Percentiles rank a stretch among this genome's conserved stretches.
phyloP scores from a whole-genome alignment of 2,113 vertebrate species.

The Brachyhypopomus occidentalis region DNA sequence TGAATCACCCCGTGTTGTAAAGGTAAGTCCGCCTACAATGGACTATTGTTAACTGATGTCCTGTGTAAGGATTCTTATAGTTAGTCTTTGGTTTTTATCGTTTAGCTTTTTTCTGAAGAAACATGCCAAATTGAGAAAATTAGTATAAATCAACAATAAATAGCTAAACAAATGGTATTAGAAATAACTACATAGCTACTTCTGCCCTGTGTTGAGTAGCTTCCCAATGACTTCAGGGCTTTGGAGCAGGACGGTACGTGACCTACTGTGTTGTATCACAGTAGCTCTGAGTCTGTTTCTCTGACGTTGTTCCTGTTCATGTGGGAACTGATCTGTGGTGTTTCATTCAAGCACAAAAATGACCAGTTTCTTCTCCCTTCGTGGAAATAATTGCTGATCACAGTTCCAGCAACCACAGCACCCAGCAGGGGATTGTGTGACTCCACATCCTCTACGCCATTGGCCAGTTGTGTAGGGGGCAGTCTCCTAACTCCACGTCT shows the following conservation, averaged over 20 bases:
- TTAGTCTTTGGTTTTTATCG: neutral
- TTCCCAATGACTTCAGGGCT: neutral
- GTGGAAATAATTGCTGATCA: neutral
- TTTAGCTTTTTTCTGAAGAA: neutral
- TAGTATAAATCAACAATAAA: no score
- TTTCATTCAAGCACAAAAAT: neutral
- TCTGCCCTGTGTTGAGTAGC: neutral
- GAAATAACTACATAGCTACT: no score
- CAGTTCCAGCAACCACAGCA: neutral
- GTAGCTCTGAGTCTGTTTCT: neutral
- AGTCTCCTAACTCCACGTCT: no score
- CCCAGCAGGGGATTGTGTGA: no score
- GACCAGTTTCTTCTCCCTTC: neutral
- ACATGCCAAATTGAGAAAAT: neutral
- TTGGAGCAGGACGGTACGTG: neutral
- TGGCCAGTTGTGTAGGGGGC: no score
- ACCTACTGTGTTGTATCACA: neutral
- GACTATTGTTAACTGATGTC: neutral
- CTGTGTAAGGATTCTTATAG: neutral
- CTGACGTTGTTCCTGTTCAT: neutral
- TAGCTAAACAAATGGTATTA: no score
- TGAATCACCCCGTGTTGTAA: neutral
- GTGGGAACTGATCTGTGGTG: neutral
- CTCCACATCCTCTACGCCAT: no score
- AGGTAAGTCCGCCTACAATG: neutral